Evolutionary conservation across 2,113 vertebrate genomes (phyloP), one percentile per base, ranked within the genome.

Genomic region (Pitta sordida): DNA sequence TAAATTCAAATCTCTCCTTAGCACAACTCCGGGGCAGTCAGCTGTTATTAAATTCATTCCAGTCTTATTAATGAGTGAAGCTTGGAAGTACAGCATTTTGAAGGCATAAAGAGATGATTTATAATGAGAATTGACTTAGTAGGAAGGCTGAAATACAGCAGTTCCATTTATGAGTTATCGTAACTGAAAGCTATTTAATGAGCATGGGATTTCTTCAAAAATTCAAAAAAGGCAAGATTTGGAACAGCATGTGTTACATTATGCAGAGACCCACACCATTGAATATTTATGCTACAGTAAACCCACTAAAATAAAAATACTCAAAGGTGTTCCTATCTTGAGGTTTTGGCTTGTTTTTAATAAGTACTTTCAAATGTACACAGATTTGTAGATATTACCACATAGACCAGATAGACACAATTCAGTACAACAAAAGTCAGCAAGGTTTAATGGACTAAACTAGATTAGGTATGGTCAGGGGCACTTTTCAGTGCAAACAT

Each of bases 31-130:
- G 10, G 59, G 74, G 82, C 32, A 95, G 90, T 60, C 80, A 94
- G 59, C 70, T 92, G 93, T 94, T 97, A 95, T 92, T 91, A 97
- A 95, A 97, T 88, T 96, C 22, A 91, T 96, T 96, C 94, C 94
- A 93, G 70, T 79, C 96, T 97, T 96, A 96, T 96, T 98, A 98
- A 97, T 27, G 76, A 97, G 86, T 55, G 44, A 85, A 95, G 93
- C 88, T 94, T 92, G 83, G 88, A 96, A 97, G 93, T 9, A 26
- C 48, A 94, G 89, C 93, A 91, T 95, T 97, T 95, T 91, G 87
- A 78, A 97, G 94, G 94, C 93, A 95, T 88, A 97, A 97, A 98
- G 91, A 96, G 82, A 97, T 94, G 96, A 96, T 97, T 96, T 97
- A 97, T 96, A 97, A 97, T 94, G 89, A 97, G 96, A 95, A 83